A percentile compares a stretch with the other conserved stretches of the same genome.
Conservation (phyloP, 2,797 vertebrate species). For the Nyctibius grandis region DNA sequence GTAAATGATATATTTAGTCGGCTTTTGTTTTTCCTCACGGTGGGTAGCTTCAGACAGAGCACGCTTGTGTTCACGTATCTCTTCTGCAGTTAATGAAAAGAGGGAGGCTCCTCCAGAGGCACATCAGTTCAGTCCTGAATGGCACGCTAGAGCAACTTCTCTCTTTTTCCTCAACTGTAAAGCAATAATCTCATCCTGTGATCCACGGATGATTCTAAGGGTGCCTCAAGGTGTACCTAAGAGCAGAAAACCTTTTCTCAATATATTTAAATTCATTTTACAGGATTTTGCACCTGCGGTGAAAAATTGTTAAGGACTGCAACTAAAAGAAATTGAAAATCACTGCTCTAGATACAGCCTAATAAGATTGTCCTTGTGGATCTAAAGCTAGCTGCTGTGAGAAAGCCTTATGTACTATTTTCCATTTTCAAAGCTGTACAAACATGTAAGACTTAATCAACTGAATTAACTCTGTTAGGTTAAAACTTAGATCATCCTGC, state of each 20-base stretch:
- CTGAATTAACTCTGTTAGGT: neutral
- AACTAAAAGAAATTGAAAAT: neutral
- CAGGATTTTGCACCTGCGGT: neutral
- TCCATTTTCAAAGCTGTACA: neutral
- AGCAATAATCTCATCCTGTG: neutral
- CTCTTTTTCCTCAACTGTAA: neutral
- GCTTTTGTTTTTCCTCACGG: neutral
- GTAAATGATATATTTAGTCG: neutral
- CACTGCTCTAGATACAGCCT: neutral
- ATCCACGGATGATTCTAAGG: rapidly evolving
- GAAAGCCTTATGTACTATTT: neutral
- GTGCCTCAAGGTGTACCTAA: neutral
- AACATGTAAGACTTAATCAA: neutral
- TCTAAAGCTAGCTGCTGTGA: neutral
- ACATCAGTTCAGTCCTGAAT: neutral
- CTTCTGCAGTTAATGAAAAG: neutral
- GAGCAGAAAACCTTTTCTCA: neutral
- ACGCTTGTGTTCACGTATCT: neutral
- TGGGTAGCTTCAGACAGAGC: neutral
- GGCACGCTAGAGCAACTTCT: neutral
- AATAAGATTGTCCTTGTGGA: neutral
- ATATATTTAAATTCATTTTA: neutral
- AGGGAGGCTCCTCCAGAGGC: neutral
- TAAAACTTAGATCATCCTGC: neutral
- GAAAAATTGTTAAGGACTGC: neutral